These are phyloP conservation scores for Cyanocitta stelleri DNA, from an alignment of 2,113 vertebrate genomes.

Conservation along the genomic window DNA sequence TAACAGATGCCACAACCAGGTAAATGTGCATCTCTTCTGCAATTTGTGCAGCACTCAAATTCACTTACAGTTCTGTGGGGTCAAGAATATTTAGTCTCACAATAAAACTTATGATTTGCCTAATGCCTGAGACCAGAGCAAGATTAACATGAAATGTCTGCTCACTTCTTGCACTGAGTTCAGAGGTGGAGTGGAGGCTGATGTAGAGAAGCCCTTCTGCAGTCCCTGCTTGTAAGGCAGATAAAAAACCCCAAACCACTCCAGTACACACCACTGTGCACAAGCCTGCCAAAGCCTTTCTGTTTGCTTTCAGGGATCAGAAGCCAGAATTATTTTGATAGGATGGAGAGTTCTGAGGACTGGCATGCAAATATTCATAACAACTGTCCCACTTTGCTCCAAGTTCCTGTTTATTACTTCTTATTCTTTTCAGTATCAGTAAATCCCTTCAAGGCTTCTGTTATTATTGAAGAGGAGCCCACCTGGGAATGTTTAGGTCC, in stretches of 20 bases:
- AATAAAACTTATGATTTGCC: not conserved
- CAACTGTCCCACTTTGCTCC: constrained; percentile 52
- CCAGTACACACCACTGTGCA: not conserved
- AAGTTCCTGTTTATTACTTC: constrained; percentile 65
- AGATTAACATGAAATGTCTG: not conserved
- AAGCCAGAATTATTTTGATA: constrained; percentile 39
- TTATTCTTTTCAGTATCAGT: constrained; percentile 61
- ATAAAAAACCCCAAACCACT: not conserved
- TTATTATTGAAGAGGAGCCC: constrained; percentile 62
- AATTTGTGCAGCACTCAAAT: not conserved
- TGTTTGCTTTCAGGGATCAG: constrained; percentile 23
- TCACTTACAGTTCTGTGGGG: not conserved
- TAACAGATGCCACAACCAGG: not conserved
- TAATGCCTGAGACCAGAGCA: not conserved
- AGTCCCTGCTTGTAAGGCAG: constrained; percentile 31
- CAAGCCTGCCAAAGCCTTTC: constrained; percentile 42
- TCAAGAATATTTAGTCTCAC: not conserved
- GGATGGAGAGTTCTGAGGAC: constrained; percentile 16
- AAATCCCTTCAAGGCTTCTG: constrained; percentile 67
- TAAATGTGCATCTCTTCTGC: not conserved
- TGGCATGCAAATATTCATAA: constrained; percentile 63
- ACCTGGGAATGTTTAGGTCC: constrained; percentile 75
- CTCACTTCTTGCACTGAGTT: not conserved
- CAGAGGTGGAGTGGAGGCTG: not conserved
- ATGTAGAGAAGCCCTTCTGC: not conserved